Evolutionary conservation across 2,888 invertebrate genomes (phyloP).

Genomic region (Pammene fasciana): DNA sequence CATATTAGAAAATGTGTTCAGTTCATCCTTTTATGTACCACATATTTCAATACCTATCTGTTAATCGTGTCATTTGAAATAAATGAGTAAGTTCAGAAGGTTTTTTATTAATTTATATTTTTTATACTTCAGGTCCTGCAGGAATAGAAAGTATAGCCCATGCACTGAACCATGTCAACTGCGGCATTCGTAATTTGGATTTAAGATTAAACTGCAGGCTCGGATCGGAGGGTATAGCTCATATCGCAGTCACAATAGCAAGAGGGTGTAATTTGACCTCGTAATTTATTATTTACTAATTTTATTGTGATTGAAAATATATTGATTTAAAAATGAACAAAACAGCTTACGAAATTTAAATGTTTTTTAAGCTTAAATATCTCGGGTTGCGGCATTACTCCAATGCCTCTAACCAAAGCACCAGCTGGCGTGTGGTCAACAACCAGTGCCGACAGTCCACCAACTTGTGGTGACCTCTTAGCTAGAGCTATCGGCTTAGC

Average conservation of each 20-base stretch:
- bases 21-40: too few relatives aligned
- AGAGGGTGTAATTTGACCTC: slow-evolving; percentile 77
- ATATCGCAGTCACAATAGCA: slow-evolving; percentile 74
- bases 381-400: slow-evolving; percentile 77
- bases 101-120: neutral
- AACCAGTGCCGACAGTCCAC: slow-evolving; percentile 74
- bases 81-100: too few relatives aligned
- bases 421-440: slow-evolving; percentile 80
- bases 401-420: slow-evolving; percentile 67
- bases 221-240: slow-evolving; percentile 75
- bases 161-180: slow-evolving; percentile 70
- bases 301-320: neutral
- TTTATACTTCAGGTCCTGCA: slow-evolving; percentile 58
- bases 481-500: slow-evolving; percentile 78
- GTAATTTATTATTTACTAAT: slow-evolving; percentile 51
- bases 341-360: neutral
- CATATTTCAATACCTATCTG: too few relatives aligned
- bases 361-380: slow-evolving; percentile 69
- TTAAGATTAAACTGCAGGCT: slow-evolving; percentile 73
- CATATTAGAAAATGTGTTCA: too few relatives aligned
- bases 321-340: too few relatives aligned
- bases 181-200: slow-evolving; percentile 69
- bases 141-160: slow-evolving; percentile 74
- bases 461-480: slow-evolving; percentile 76
- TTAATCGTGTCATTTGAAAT: too few relatives aligned